These are phyloP conservation scores for Leguminivora glycinivorella DNA, from an alignment of 1,140 invertebrate genomes.

Conservation along the genomic window DNA sequence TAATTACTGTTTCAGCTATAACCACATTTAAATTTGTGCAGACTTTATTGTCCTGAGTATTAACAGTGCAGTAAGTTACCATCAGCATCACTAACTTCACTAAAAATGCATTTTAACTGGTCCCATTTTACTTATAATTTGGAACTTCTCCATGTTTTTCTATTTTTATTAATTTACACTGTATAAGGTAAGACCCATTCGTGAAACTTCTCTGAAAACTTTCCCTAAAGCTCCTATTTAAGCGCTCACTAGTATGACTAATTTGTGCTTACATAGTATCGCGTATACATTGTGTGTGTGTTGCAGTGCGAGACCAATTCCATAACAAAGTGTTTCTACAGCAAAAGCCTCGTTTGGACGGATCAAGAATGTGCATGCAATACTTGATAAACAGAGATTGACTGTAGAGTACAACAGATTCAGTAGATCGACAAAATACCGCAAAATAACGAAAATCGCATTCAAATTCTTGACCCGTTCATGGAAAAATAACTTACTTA, in stretches of 20 bases:
- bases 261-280: neutral
- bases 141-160: neutral
- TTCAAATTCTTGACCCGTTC: too few relatives aligned
- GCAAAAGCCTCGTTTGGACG: too few relatives aligned
- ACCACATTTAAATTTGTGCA: conserved; percentile 8
- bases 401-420: too few relatives aligned
- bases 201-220: neutral
- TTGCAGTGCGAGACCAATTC: neutral
- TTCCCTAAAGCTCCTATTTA: too few relatives aligned
- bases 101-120: neutral
- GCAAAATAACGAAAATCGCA: too few relatives aligned
- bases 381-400: too few relatives aligned
- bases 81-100: conserved; percentile 4
- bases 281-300: neutral
- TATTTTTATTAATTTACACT: neutral
- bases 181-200: neutral
- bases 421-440: too few relatives aligned
- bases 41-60: neutral
- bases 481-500: too few relatives aligned
- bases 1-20: conserved; percentile 3
- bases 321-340: neutral
- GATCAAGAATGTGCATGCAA: too few relatives aligned
- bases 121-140: neutral
- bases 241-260: neutral
- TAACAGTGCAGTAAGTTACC: conserved; percentile 12